A percentile compares a stretch with the other conserved stretches of the same genome.
These are phyloP conservation scores for Micoletzkya japonica DNA, from an alignment of 2,888 invertebrate species.

Conservation along the genomic window DNA sequence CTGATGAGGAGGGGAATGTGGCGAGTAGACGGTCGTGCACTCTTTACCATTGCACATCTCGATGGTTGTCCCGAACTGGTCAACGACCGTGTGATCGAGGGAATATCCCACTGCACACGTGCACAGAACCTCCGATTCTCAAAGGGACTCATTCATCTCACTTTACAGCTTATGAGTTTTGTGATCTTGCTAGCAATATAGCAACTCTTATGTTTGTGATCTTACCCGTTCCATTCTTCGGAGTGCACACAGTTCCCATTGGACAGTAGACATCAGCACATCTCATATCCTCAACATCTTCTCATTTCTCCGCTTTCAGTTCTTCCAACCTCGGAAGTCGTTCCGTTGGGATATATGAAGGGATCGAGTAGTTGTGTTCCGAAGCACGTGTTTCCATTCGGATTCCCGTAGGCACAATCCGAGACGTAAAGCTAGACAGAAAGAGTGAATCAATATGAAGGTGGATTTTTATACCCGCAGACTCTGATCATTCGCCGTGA, in stretches of 20 bases:
- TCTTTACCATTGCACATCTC: constrained; percentile 14
- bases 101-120: background rate
- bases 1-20: constrained; percentile 6
- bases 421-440: background rate
- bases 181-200: background rate
- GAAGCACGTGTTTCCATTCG: background rate
- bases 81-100: background rate
- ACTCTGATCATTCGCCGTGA: background rate
- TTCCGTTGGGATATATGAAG: background rate
- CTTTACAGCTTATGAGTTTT: background rate
- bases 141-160: background rate
- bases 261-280: constrained; percentile 22
- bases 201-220: background rate
- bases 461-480: background rate
- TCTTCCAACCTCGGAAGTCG: background rate
- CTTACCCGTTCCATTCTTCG: background rate
- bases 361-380: background rate
- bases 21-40: background rate
- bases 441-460: background rate
- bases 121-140: constrained; percentile 1
- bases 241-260: background rate
- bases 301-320: background rate
- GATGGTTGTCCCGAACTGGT: constrained; percentile 3
- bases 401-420: constrained; percentile 1
- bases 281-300: constrained; percentile 15